phyloP scores from a whole-genome alignment of 2,797 vertebrate species.

The Sparus aurata region DNA sequence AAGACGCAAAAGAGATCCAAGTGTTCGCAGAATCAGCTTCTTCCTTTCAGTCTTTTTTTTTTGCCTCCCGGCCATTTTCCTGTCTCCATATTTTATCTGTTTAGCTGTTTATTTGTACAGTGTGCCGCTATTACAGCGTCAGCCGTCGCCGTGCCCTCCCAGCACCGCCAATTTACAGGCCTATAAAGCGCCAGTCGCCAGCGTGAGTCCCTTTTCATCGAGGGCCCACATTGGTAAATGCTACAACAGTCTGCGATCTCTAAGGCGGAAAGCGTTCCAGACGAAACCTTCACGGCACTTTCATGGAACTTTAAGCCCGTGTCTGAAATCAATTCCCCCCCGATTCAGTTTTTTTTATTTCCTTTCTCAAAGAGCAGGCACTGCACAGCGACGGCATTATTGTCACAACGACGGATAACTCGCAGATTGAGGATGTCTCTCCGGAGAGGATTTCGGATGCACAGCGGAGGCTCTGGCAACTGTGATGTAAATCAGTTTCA shows the following conservation, averaged over 20 bases:
- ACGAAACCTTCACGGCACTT: constrained; percentile 31
- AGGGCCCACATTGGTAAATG: constrained; percentile 14
- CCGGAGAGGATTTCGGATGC: constrained; percentile 44
- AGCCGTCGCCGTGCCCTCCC: constrained; percentile 7
- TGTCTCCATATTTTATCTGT: constrained; percentile 14
- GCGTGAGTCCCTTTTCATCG: constrained; percentile 36
- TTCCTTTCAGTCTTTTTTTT: constrained; percentile 13
- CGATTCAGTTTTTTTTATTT: constrained; percentile 30
- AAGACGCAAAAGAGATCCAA: constrained; percentile 15
- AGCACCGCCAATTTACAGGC: constrained; percentile 35
- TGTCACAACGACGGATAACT: constrained; percentile 47
- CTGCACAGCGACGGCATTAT: not conserved
- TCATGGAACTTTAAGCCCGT: constrained; percentile 13
- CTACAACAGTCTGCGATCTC: constrained; percentile 5
- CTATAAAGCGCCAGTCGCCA: constrained; percentile 28
- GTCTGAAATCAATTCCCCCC: constrained; percentile 56
- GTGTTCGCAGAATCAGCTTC: constrained; percentile 40
- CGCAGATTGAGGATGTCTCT: constrained; percentile 45
- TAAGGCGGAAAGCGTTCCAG: constrained; percentile 26
- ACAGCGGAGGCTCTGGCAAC: constrained; percentile 28
- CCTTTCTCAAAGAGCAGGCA: constrained; percentile 10
- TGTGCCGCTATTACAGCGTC: constrained; percentile 16
- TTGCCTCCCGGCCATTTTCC: not conserved
- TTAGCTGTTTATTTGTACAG: constrained; percentile 28
- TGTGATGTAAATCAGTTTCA: constrained; percentile 57